phyloP scores from a whole-genome alignment of 2,797 vertebrate genomes.

The Loris lydekkerianus region DNA sequence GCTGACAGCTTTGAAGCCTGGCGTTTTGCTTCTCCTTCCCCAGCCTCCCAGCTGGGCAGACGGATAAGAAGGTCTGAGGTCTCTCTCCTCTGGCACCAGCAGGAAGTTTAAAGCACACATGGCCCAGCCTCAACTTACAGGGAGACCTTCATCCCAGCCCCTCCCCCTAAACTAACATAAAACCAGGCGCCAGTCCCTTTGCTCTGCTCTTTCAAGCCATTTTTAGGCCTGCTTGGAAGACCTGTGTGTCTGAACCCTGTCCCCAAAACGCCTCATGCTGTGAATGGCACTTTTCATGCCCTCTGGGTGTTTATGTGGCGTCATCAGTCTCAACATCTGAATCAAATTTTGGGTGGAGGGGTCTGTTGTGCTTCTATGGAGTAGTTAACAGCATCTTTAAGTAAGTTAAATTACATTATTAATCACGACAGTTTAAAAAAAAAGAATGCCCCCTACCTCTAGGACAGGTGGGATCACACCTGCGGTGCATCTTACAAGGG shows the following conservation, averaged over 20 bases:
- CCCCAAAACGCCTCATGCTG: not conserved
- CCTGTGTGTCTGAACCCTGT: accelerated
- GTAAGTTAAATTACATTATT: not conserved
- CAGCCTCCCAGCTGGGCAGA: not conserved
- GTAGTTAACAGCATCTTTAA: not conserved
- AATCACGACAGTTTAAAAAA: not conserved
- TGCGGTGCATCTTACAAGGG: too few species aligned
- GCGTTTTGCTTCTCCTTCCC: accelerated
- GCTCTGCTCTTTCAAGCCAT: not conserved
- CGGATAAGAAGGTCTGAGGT: accelerated
- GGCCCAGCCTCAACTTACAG: not conserved
- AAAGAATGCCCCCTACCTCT: too few species aligned
- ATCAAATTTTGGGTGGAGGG: not conserved
- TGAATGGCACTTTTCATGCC: not conserved
- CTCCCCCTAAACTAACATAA: not conserved
- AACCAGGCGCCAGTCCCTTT: not conserved
- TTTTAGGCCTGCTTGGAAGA: not conserved
- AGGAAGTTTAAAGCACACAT: too few species aligned
- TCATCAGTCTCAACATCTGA: too few species aligned
- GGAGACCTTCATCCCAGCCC: not conserved
- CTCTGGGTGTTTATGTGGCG: not conserved
- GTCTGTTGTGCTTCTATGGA: not conserved
- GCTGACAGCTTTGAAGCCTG: not conserved
- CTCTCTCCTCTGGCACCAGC: not conserved
- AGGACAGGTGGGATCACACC: too few species aligned